Evolutionary conservation across 2,797 vertebrate species (phyloP), one percentile per base, ranked within the genome.

Genomic region (Acrocephalus scirpaceus): DNA sequence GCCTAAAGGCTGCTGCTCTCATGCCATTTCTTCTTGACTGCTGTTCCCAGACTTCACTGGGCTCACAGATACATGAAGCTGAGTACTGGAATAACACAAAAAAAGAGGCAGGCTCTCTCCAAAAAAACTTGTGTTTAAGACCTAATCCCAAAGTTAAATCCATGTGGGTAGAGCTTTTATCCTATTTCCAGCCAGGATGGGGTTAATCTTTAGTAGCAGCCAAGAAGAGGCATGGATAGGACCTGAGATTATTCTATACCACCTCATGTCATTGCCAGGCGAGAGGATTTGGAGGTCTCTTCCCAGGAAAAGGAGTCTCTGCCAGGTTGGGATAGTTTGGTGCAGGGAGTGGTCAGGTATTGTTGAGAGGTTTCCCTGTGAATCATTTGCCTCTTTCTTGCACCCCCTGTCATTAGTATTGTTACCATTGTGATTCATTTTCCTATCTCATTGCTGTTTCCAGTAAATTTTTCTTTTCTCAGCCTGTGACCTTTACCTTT

Each of bases 21-120:
- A 0, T 51, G 38, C 23, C 1, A 0, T 9, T 60, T 14, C 44
- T 79, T 34, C 20, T 48, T 51, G 50, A 45, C 14, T 71, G 19
- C 53, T 22, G 9, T 20, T 38, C 40, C n/a, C 27, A 60, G 25
- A 29, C 13, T 51, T 57, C 50, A 27, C 5, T 29, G 6, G 6
- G 13, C 30, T 64, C 40, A 56, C 27, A 77, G 22, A 27, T 44
- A 44, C 20, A 17, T 51, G 53, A 76, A 62, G 4, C 3, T 27
- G 21, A 60, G 22, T 32, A 4, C 25, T 62, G 32, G 30, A 62
- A 80, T 77, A 80, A 40, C 3, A 61, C 10, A 21, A n/a, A 69
- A 10, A 32, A 42, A 76, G 44, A 50, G 7, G 7, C 22, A 81
- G 7, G 1, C 7, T 80, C 15, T 67, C 19, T 64, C 16, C 10